Evolutionary conservation across 64 coral and sea anemone species (phyloP).

Genomic region (Orbicella faveolata): DNA sequence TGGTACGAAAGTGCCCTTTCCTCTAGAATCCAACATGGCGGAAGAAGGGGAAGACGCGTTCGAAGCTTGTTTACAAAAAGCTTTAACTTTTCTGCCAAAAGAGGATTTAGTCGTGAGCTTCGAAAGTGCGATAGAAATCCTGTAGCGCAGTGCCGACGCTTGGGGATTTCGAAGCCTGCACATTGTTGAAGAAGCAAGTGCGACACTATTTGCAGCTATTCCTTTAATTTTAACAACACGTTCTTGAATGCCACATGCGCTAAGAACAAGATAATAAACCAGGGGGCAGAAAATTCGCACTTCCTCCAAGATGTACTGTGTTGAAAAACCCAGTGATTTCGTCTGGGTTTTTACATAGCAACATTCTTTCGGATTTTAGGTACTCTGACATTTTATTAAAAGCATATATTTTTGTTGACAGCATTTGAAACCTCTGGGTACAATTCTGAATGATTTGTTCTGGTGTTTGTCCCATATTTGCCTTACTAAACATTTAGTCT

Average conservation of each 20-base stretch:
- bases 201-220: slow-evolving; percentile 21
- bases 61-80: too few relatives aligned
- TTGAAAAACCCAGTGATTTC: slow-evolving; percentile 43
- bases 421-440: slow-evolving; percentile 4
- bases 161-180: not conserved
- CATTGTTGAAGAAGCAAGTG: slow-evolving; percentile 21
- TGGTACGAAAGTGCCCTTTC: too few relatives aligned
- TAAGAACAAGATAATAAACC: slow-evolving; percentile 13
- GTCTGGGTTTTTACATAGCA: slow-evolving; percentile 34
- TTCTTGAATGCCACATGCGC: too few relatives aligned
- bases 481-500: slow-evolving; percentile 31
- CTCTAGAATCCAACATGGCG: too few relatives aligned
- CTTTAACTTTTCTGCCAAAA: too few relatives aligned
- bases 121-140: too few relatives aligned
- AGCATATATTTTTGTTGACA: slow-evolving; percentile 11
- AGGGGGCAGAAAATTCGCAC: slow-evolving; percentile 36
- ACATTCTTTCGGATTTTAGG: slow-evolving; percentile 45
- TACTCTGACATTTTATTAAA: slow-evolving; percentile 40
- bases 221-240: not conserved
- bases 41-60: too few relatives aligned
- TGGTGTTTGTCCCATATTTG: slow-evolving; percentile 30
- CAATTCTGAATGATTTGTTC: not conserved
- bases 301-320: slow-evolving; percentile 45
- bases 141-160: too few relatives aligned
- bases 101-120: too few relatives aligned